Conservation (phyloP, 2,888 invertebrate genomes). For the Frankliniella fusca region DNA sequence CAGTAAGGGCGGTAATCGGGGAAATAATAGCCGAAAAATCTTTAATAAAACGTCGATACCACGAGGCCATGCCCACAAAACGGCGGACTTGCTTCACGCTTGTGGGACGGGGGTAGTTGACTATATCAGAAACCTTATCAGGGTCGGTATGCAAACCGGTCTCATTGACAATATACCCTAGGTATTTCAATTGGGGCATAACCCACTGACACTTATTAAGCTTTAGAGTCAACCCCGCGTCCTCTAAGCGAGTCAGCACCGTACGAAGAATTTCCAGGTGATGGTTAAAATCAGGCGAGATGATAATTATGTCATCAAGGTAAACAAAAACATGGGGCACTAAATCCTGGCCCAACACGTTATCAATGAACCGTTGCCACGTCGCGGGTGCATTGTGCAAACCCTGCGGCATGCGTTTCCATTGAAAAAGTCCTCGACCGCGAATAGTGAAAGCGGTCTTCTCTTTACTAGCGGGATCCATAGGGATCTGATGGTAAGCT, state of each 20-base stretch:
- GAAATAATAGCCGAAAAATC: not conserved
- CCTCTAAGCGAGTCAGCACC: not conserved
- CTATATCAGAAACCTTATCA: not conserved
- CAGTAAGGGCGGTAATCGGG: no score
- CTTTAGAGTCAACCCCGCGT: not conserved
- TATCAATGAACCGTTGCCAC: no score
- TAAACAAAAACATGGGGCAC: no score
- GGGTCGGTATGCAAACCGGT: not conserved
- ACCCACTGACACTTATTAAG: not conserved
- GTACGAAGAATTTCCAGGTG: not conserved
- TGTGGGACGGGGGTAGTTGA: no score
- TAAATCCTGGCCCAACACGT: no score
- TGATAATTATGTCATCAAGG: no score
- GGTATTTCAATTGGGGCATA: not conserved
- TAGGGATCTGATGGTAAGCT: not conserved
- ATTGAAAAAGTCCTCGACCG: no score
- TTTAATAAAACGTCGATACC: not conserved
- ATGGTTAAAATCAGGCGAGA: not conserved
- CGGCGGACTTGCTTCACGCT: no score
- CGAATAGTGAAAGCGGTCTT: constrained; percentile 29
- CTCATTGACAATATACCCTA: not conserved
- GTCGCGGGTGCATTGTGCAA: no score
- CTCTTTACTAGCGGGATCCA: not conserved
- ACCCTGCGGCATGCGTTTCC: no score
- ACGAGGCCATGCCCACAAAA: no score